Conservation (phyloP, 2,113 vertebrate species). For the Tauraco erythrolophus region DNA sequence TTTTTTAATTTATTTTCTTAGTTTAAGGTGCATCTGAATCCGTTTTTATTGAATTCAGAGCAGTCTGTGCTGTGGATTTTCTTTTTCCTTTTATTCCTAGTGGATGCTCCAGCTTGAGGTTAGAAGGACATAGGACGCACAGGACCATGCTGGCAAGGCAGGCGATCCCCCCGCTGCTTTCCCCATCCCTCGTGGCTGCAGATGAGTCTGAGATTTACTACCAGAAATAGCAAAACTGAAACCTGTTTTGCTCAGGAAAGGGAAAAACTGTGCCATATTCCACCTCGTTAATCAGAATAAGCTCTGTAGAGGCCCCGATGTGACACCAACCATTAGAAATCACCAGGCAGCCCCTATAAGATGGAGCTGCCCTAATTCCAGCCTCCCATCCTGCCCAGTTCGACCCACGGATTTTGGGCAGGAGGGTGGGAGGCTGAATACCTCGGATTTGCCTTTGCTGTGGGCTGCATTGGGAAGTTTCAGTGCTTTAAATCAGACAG, state of each 20-base stretch:
- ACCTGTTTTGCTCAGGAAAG: fast-evolving
- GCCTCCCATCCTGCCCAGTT: not conserved
- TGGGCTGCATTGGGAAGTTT: not conserved
- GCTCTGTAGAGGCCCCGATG: fast-evolving
- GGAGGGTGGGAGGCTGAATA: not conserved
- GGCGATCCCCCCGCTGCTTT: fast-evolving
- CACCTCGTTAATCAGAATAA: not conserved
- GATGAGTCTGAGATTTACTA: not conserved
- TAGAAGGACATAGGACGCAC: not conserved
- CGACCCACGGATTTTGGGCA: not conserved
- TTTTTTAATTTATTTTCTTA: not conserved
- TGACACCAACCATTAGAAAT: not conserved
- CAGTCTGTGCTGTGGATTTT: not conserved
- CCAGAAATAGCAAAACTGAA: not conserved
- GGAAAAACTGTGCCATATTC: no score
- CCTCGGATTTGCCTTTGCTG: fast-evolving
- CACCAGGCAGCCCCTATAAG: not conserved
- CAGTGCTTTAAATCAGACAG: not conserved
- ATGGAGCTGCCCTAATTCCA: fast-evolving
- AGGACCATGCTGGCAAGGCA: not conserved
- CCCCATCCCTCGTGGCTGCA: fast-evolving
- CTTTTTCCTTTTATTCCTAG: not conserved
- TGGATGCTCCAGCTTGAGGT: not conserved
- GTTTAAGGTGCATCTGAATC: not conserved
- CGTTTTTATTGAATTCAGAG: not conserved